Evolutionary conservation across 2,888 invertebrate genomes (phyloP).

Genomic region (Xanthostigma xanthostigma): DNA sequence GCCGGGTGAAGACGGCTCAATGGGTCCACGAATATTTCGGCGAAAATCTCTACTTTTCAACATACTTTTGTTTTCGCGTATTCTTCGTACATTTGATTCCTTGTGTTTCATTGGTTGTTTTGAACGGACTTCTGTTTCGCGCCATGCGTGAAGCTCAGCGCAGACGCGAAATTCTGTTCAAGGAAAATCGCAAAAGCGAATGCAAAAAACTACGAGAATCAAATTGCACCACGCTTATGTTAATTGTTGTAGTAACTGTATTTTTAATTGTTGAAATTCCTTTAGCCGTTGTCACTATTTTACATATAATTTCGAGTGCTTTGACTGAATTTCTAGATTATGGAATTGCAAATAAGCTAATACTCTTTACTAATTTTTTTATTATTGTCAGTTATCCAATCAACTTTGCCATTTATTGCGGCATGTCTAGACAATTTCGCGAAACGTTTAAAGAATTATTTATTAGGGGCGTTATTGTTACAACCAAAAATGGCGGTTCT

Average conservation of each 20-base stretch:
- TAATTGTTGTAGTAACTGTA: slow-evolving; percentile 74
- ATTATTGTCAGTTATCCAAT: slow-evolving; percentile 84
- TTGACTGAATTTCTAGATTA: slow-evolving; percentile 61
- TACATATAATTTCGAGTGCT: slow-evolving; percentile 69
- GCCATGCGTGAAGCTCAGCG: slow-evolving; percentile 73
- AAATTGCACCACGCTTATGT: slow-evolving; percentile 75
- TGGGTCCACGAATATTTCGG: slow-evolving; percentile 57
- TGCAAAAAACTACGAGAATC: slow-evolving; percentile 64
- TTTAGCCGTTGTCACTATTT: slow-evolving; percentile 62
- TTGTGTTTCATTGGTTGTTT: slow-evolving; percentile 72
- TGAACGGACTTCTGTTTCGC: slow-evolving; percentile 74
- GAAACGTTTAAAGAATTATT: slow-evolving; percentile 84
- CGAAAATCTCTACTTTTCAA: slow-evolving; percentile 63
- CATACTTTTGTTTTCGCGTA: slow-evolving; percentile 73
- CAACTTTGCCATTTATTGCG: slow-evolving; percentile 91
- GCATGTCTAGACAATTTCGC: slow-evolving; percentile 87
- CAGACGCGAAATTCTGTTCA: slow-evolving; percentile 44
- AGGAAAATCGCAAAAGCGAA: slow-evolving; percentile 63
- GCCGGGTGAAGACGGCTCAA: slow-evolving; percentile 43
- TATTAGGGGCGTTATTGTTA: slow-evolving; percentile 40
- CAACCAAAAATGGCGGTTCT: slow-evolving; percentile 49
- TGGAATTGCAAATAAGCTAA: slow-evolving; percentile 58
- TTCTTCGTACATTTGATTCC: slow-evolving; percentile 85
- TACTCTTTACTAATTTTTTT: slow-evolving; percentile 78
- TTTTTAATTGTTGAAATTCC: slow-evolving; percentile 75